A percentile compares a stretch with the other conserved stretches of the same genome.
phyloP scores from a whole-genome alignment of 2,888 invertebrate species.

The Tachina grossa region DNA sequence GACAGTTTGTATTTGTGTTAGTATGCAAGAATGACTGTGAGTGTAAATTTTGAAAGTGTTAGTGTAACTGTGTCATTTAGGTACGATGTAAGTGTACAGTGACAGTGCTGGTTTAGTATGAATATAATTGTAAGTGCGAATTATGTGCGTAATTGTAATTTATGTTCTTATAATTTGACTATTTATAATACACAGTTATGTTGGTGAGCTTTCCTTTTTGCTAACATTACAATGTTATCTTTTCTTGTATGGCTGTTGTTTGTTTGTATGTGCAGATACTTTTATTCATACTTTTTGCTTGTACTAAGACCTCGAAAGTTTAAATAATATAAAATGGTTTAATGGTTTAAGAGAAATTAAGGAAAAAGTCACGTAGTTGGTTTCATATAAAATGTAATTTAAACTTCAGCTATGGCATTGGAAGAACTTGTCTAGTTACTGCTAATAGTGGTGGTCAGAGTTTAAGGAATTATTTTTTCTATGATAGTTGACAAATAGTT shows the following conservation, averaged over 20 bases:
- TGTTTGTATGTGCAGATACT: not conserved
- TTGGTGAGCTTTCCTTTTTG: conserved; percentile 1
- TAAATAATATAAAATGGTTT: conserved; percentile 51
- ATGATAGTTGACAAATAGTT: not conserved
- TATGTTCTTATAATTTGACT: conserved; percentile 73
- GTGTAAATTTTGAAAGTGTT: conserved; percentile 6
- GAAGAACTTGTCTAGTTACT: conserved; percentile 16
- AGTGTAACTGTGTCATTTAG: conserved; percentile 14
- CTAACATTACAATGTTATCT: not conserved
- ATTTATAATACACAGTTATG: conserved; percentile 54
- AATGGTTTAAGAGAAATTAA: conserved; percentile 68
- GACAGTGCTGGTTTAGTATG: conserved; percentile 10
- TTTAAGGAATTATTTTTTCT: not conserved
- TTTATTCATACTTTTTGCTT: conserved; percentile 36
- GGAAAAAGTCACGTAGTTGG: conserved; percentile 70
- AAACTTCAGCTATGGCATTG: conserved; percentile 35
- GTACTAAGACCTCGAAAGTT: conserved; percentile 57
- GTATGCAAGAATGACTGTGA: not conserved
- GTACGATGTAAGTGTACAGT: not conserved
- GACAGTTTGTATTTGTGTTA: conserved; percentile 15
- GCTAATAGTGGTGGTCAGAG: not conserved
- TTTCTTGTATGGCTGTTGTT: not conserved
- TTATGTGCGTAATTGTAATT: conserved; percentile 74
- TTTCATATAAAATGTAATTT: conserved; percentile 52
- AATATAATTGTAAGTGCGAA: conserved; percentile 56